Evolutionary conservation across 2,888 invertebrate genomes (phyloP).

Genomic region (Nephrotoma flavescens): DNA sequence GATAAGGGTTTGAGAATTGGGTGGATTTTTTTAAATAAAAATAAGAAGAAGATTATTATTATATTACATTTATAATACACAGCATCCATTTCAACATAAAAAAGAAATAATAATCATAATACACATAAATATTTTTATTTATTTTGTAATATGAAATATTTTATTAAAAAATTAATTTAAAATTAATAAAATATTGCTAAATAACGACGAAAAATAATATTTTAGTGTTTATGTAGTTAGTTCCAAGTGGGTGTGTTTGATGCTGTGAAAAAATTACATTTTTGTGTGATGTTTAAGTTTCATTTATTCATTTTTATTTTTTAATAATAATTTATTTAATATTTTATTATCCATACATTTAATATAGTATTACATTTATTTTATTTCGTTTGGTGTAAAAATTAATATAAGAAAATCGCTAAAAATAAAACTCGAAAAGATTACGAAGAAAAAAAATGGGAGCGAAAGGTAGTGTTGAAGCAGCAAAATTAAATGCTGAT

Average conservation of each 20-base stretch:
- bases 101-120: background rate
- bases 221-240: background rate
- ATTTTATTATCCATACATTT: background rate
- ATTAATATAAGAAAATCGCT: conserved; percentile 8
- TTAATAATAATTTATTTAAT: background rate
- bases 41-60: conserved; percentile 4
- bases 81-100: conserved; percentile 3
- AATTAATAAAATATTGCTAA: background rate
- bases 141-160: background rate
- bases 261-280: conserved; percentile 10
- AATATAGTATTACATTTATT: background rate
- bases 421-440: conserved; percentile 19
- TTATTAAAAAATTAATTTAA: background rate
- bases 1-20: background rate
- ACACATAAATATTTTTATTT: background rate
- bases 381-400: background rate
- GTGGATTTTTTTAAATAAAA: background rate
- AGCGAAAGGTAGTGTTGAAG: conserved; percentile 70
- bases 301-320: background rate
- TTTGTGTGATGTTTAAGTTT: background rate
- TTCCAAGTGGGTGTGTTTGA: conserved; percentile 22
- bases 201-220: background rate
- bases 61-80: background rate
- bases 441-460: conserved; percentile 39
- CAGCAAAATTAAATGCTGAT: conserved; percentile 66